Conservation (phyloP, 2,113 vertebrate species). For the Halcyon malimbica region DNA sequence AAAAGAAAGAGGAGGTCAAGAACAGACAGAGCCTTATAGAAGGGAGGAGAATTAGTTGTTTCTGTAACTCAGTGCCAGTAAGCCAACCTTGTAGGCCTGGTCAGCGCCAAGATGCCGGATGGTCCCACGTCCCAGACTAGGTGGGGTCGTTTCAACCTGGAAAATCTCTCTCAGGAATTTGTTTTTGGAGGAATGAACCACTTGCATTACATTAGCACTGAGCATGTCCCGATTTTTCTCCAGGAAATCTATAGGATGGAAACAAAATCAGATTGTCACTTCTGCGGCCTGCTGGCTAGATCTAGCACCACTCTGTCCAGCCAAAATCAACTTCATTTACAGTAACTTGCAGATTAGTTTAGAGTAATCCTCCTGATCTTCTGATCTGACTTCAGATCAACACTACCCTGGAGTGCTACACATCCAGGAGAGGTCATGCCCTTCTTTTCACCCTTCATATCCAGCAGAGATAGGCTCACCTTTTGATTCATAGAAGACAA, state of each 20-base stretch:
- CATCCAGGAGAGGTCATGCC: background rate
- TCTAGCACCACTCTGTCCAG: background rate
- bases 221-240: constrained; percentile 94
- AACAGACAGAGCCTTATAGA: background rate
- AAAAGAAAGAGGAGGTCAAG: background rate
- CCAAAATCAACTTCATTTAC: constrained; percentile 12
- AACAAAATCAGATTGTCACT: background rate
- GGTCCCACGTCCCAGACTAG: constrained; percentile 59
- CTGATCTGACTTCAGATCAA: constrained; percentile 11
- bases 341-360: constrained; percentile 14
- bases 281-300: background rate
- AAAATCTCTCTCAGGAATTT: constrained; percentile 89
- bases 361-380: constrained; percentile 18
- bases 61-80: background rate
- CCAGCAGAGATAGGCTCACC: constrained; percentile 73
- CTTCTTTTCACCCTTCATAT: background rate
- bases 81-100: constrained; percentile 72
- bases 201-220: constrained; percentile 83
- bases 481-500: constrained; percentile 89
- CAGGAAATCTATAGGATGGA: constrained; percentile 84
- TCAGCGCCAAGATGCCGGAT: constrained; percentile 60
- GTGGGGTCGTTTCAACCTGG: constrained; percentile 62
- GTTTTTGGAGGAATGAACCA: constrained; percentile 87
- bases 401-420: background rate
- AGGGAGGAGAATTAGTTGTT: background rate